Conservation (phyloP, 2,113 vertebrate genomes). For the Halcyon senegalensis region DNA sequence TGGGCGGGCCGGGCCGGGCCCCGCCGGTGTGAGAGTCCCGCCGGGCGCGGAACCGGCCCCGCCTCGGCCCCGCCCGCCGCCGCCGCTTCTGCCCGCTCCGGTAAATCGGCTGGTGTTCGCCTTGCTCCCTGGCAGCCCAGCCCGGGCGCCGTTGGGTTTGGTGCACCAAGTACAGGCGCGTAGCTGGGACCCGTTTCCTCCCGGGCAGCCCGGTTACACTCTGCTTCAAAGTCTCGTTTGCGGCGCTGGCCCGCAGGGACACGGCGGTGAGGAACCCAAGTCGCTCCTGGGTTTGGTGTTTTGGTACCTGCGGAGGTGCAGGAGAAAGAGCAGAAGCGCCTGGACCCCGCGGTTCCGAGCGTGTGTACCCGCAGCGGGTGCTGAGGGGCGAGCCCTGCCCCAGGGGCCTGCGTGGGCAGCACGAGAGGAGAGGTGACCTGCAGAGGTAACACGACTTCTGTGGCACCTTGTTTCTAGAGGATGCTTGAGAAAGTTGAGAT, state of each 20-base stretch:
- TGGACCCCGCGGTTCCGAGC: neutral
- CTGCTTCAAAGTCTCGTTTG: fast-evolving
- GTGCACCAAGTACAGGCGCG: fast-evolving
- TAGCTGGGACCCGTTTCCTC: fast-evolving
- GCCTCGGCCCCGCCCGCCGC: neutral
- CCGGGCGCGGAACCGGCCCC: neutral
- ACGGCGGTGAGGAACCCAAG: fast-evolving
- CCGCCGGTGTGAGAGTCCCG: neutral
- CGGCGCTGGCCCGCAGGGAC: fast-evolving
- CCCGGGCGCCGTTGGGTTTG: fast-evolving
- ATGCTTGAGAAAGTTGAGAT: neutral
- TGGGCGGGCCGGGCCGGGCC: neutral
- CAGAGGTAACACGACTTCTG: neutral
- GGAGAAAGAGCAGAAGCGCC: neutral
- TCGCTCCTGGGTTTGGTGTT: fast-evolving
- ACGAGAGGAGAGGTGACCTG: neutral
- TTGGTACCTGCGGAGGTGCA: fast-evolving
- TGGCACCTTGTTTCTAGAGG: neutral
- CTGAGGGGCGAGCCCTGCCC: neutral
- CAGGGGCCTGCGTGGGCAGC: neutral
- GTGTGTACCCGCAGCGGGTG: neutral
- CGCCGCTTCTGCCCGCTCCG: neutral
- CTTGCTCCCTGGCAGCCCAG: neutral
- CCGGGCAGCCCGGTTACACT: fast-evolving
- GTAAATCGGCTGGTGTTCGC: neutral